Base-by-base conservation (phyloP, 2,113 vertebrate genomes). In the Isichthys henryi region DNA sequence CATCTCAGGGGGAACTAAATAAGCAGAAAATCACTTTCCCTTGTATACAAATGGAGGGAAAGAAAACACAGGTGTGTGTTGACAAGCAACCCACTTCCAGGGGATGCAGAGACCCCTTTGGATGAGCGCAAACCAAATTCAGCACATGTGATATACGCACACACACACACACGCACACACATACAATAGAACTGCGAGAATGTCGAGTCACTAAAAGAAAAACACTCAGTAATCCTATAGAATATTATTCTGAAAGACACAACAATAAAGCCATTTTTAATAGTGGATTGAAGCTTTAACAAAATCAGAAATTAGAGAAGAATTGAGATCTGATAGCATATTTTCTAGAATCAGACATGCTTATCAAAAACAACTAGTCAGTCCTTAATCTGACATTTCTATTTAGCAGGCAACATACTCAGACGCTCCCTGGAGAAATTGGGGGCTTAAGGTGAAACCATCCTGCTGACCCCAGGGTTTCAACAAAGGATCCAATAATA, bases 201-300 rank as follows among this genome's bases (percentile, higher is more conserved):
- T 89, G 27, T 89, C 62, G 52, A 85, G 62, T 48, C 58, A 85
- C 43, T 85, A 46, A 62, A 43, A 52, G 49, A 39, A 62, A 50
- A 77, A 84, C 35, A 50, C 87, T 43, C 58, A 87, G 77, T 89
- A 89, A 87, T 43, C n/a, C 48, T 49, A 58, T 86, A 49, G n/a
- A 86, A 19, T 50, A 48, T 70, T 35, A 45, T 70, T 83, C 43
- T 66, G 56, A 86, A 53, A 66, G 45, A 45, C 21, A 48, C 45
- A 85, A 86, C n/a, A 80, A 45, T 45, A 39, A 45, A 45, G 77
- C 31, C 17, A 82, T 45, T 21, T 23, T 86, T 31, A 74, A 74
- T n/a, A 62, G 74, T 35, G n/a, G 31, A 49, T 70, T 89, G 21
- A 89, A 86, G 45, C 43, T 84, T 66, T 53, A 70, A 46, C 35